A percentile compares a stretch with the other conserved stretches of the same genome.
These are phyloP conservation scores for Leptura quadrifasciata DNA, from an alignment of 2,888 invertebrate species.

Conservation along the genomic window DNA sequence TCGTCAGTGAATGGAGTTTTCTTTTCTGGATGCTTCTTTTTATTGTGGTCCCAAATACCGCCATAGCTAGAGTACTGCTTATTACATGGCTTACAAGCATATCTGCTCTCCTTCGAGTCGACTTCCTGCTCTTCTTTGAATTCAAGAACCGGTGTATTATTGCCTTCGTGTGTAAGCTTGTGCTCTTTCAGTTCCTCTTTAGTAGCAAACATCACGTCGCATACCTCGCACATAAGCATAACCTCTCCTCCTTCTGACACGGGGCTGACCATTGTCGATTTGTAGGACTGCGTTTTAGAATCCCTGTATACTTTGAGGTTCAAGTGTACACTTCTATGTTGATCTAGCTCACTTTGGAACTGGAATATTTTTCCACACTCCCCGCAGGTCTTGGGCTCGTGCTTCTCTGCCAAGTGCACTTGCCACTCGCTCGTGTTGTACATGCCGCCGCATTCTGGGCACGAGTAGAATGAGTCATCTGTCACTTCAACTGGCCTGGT, in stretches of 20 bases:
- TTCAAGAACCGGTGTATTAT: constrained; percentile 65
- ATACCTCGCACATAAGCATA: constrained; percentile 77
- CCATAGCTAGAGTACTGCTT: constrained; percentile 72
- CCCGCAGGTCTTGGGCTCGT: constrained; percentile 77
- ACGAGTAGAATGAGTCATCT: constrained; percentile 77
- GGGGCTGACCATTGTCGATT: constrained; percentile 76
- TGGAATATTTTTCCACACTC: constrained; percentile 80
- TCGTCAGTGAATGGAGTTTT: constrained; percentile 52
- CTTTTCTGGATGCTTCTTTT: constrained; percentile 65
- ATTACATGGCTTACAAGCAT: constrained; percentile 76
- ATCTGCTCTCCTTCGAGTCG: constrained; percentile 64
- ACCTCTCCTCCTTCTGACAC: constrained; percentile 66
- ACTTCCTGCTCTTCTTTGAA: constrained; percentile 66
- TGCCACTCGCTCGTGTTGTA: constrained; percentile 78
- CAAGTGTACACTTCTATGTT: constrained; percentile 81
- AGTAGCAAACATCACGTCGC: constrained; percentile 78
- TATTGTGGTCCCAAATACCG: constrained; percentile 69
- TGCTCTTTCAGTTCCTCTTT: constrained; percentile 68
- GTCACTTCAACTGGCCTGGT: constrained; percentile 57
- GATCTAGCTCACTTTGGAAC: constrained; percentile 78
- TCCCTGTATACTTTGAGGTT: constrained; percentile 82
- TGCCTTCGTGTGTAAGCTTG: constrained; percentile 63
- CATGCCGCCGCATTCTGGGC: constrained; percentile 79
- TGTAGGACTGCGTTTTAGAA: constrained; percentile 78
- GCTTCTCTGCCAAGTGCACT: constrained; percentile 76